phyloP scores from a whole-genome alignment of 2,888 invertebrate genomes.

The Sepiola atlantica region DNA sequence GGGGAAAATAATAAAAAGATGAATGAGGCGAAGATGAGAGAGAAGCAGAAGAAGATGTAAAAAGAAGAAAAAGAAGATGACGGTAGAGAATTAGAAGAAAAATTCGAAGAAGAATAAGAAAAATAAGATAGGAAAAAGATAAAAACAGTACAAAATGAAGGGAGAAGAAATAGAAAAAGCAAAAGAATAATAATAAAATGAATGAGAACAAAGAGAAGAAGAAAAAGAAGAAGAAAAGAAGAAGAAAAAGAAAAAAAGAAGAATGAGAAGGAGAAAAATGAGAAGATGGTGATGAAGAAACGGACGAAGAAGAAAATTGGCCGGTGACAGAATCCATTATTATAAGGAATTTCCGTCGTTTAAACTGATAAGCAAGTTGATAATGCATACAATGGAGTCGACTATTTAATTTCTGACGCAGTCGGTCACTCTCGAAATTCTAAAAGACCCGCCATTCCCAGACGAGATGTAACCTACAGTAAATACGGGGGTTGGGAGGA shows the following conservation, averaged over 20 bases:
- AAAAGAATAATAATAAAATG: neutral
- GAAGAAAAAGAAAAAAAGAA: neutral
- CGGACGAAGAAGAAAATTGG: neutral
- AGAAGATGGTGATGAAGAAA: neutral
- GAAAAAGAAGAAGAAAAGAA: too few relatives aligned
- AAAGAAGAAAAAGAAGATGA: neutral
- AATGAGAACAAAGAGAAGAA: neutral
- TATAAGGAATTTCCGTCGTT: neutral
- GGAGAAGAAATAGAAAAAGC: neutral
- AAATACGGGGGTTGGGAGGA: neutral
- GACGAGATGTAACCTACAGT: neutral
- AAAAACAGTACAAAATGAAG: too few relatives aligned
- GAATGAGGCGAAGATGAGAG: neutral
- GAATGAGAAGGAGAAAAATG: neutral
- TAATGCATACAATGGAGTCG: neutral
- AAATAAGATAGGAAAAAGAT: too few relatives aligned
- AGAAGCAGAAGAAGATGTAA: too few relatives aligned
- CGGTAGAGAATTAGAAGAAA: too few relatives aligned
- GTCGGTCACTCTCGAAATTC: neutral
- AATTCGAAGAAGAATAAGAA: too few relatives aligned
- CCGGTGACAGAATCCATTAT: neutral
- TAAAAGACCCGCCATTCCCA: neutral
- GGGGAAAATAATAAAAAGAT: fast-evolving
- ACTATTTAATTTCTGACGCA: neutral
- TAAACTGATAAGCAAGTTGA: neutral